Percentiles rank a stretch among this genome's conserved stretches.
phyloP scores from a whole-genome alignment of 2,797 vertebrate species.

The Smutsia temminckii region DNA sequence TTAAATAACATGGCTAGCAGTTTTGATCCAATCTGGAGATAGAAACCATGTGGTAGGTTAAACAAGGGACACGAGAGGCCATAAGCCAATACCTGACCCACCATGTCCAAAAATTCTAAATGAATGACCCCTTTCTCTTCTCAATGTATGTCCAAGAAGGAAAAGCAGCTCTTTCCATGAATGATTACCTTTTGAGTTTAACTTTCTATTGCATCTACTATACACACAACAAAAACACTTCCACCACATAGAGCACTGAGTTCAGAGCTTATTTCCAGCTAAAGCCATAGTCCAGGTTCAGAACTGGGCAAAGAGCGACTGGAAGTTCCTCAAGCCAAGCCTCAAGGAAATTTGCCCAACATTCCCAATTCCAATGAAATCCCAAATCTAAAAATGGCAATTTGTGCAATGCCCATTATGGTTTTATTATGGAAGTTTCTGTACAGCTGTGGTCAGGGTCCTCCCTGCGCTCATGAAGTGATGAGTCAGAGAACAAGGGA shows the following conservation, averaged over 20 bases:
- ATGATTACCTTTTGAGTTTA: background rate
- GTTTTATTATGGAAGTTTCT: constrained; percentile 67
- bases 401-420: constrained; percentile 58
- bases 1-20: background rate
- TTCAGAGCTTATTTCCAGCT: background rate
- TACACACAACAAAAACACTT: background rate
- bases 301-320: constrained; percentile 7
- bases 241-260: background rate
- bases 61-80: background rate
- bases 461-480: constrained; percentile 42
- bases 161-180: background rate
- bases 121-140: background rate
- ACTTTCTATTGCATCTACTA: background rate
- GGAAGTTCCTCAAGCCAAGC: constrained; percentile 63
- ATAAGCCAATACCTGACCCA: background rate
- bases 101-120: background rate
- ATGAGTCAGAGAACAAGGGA: constrained; percentile 62
- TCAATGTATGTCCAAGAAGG: background rate
- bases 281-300: constrained; percentile 29
- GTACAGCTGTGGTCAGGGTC: constrained; percentile 67
- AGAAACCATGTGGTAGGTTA: background rate
- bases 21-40: background rate
- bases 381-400: constrained; percentile 63
- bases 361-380: constrained; percentile 62
- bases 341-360: constrained; percentile 65